Percentiles rank a stretch among this genome's conserved stretches.
Conservation (phyloP, 2,888 invertebrate species). For the Temnothorax unifasciatus region DNA sequence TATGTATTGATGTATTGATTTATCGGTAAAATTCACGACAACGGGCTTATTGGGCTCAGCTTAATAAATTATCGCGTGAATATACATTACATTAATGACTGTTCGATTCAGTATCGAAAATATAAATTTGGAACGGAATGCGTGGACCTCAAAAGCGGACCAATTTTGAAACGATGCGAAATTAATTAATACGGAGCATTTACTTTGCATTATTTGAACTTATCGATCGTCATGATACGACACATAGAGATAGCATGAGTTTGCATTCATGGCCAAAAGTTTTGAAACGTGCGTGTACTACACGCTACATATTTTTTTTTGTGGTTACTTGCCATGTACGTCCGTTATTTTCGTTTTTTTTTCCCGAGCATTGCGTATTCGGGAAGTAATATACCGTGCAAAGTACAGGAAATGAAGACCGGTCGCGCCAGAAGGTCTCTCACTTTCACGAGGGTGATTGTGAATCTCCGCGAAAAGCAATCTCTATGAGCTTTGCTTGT, state of each 20-base stretch:
- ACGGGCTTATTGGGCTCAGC: neutral
- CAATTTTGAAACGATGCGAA: constrained; percentile 53
- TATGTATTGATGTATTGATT: neutral
- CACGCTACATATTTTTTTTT: neutral
- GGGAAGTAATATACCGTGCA: constrained; percentile 14
- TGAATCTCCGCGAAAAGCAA: constrained; percentile 32
- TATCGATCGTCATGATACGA: neutral
- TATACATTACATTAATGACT: neutral
- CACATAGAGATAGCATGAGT: neutral
- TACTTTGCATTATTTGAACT: constrained; percentile 40
- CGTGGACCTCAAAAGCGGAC: constrained; percentile 36
- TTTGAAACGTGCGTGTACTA: neutral
- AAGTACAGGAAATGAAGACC: constrained; percentile 7
- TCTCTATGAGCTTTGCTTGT: constrained; percentile 50
- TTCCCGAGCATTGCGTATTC: neutral
- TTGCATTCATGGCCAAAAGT: neutral
- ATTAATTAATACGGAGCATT: constrained; percentile 68
- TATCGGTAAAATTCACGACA: constrained; percentile 9
- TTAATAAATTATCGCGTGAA: constrained; percentile 32
- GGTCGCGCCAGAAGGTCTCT: constrained; percentile 8
- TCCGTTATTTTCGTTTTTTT: neutral
- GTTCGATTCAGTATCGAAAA: constrained; percentile 58
- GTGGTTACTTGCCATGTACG: neutral
- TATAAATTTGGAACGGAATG: constrained; percentile 61
- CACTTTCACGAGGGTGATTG: constrained; percentile 22